Conservation (phyloP, 2,113 vertebrate species). For the Micromys minutus region DNA sequence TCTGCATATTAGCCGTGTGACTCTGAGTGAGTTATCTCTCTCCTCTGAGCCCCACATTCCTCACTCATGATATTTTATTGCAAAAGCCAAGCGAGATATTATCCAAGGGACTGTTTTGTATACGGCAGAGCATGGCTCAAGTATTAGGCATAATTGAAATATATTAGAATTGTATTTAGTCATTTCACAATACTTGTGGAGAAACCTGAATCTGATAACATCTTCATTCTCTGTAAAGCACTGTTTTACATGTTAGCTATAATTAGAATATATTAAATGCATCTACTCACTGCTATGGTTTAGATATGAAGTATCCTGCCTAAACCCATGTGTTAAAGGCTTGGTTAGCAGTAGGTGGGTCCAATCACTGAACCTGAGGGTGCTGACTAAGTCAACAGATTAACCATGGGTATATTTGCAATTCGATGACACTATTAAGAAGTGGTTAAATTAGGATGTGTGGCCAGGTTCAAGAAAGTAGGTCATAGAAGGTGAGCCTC, state of each 20-base stretch:
- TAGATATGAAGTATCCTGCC: background rate
- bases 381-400: background rate
- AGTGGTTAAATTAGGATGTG: background rate
- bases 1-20: constrained; percentile 25
- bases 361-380: background rate
- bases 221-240: constrained; percentile 16
- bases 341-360: background rate
- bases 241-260: constrained; percentile 15
- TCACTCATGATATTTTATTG: background rate
- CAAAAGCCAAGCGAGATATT: constrained; percentile 3
- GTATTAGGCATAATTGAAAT: constrained; percentile 16
- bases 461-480: background rate
- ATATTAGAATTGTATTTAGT: constrained; percentile 50
- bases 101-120: constrained; percentile 26
- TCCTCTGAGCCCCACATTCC: background rate
- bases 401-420: background rate
- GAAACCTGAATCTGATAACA: constrained; percentile 12
- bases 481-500: background rate
- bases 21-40: background rate
- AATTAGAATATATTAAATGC: constrained; percentile 45
- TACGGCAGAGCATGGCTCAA: background rate
- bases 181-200: background rate
- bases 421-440: background rate
- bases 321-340: background rate
- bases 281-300: background rate